Evolutionary conservation across 2,113 vertebrate genomes (phyloP).

Genomic region (Chauna torquata): DNA sequence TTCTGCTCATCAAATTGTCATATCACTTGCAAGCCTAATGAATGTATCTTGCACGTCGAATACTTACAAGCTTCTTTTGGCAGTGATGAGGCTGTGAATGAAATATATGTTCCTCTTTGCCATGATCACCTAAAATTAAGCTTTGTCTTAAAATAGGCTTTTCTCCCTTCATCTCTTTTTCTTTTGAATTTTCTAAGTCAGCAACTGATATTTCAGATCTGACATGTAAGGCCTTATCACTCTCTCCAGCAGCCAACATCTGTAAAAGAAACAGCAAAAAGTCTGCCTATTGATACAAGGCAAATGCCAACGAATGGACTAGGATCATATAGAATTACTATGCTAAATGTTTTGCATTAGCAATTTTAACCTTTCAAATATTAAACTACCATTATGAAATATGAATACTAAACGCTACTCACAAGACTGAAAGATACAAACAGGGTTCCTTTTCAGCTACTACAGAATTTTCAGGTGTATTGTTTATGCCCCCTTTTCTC

Average conservation of each 20-base stretch:
- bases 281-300: not conserved
- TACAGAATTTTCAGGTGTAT: not conserved
- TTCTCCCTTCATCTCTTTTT: slow-evolving; percentile 67
- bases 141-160: slow-evolving; percentile 45
- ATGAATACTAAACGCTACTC: not conserved
- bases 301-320: not conserved
- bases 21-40: not conserved
- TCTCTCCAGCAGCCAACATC: slow-evolving; percentile 70
- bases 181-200: slow-evolving; percentile 61
- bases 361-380: not conserved
- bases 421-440: not conserved
- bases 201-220: slow-evolving; percentile 68
- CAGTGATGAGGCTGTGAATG: slow-evolving; percentile 76
- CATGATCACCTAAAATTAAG: slow-evolving; percentile 66
- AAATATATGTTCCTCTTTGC: slow-evolving; percentile 74
- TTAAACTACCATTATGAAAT: not conserved
- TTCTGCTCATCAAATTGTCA: not conserved
- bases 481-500: not conserved
- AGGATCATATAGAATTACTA: not conserved
- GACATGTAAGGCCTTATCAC: slow-evolving; percentile 67
- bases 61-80: slow-evolving; percentile 74
- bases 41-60: not conserved
- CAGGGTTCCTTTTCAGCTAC: not conserved
- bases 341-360: not conserved
- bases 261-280: slow-evolving; percentile 20